A percentile compares a stretch with the other conserved stretches of the same genome.
phyloP scores from a whole-genome alignment of 2,113 vertebrate species.

The Melierax canorus region DNA sequence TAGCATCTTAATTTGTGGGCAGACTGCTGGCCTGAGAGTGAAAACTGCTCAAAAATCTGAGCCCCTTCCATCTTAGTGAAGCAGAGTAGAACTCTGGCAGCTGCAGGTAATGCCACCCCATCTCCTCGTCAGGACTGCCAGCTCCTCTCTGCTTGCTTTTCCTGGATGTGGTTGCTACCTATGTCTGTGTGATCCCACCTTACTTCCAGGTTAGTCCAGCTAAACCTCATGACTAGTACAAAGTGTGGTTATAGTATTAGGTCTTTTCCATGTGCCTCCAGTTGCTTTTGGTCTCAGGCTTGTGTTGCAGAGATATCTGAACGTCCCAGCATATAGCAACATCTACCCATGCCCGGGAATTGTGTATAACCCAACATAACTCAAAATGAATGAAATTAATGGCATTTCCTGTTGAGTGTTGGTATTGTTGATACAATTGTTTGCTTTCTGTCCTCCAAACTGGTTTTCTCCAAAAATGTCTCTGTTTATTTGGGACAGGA shows the following conservation, averaged over 20 bases:
- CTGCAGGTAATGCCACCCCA: not conserved
- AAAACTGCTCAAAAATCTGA: rapidly evolving
- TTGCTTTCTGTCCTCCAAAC: not conserved
- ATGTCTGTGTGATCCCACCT: not conserved
- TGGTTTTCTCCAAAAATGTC: not conserved
- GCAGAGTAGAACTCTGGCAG: not conserved
- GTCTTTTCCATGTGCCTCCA: not conserved
- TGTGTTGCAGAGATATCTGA: not conserved
- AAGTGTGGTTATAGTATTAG: not conserved
- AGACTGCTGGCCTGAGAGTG: not conserved
- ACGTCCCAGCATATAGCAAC: not conserved
- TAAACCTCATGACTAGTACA: not conserved
- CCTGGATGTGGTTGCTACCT: not conserved
- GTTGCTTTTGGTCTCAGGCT: not conserved
- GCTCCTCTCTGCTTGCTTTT: rapidly evolving
- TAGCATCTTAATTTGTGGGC: not conserved
- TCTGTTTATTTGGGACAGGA: not conserved
- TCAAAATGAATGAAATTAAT: not conserved
- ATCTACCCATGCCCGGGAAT: not conserved
- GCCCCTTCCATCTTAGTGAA: not conserved
- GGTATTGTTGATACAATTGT: not conserved
- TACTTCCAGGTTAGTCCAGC: not conserved
- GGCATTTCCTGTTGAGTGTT: not conserved
- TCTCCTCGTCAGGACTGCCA: not conserved
- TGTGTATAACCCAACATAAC: not conserved